Conservation (phyloP, 2,888 invertebrate species). For the Caenorhabditis zanzibari region DNA sequence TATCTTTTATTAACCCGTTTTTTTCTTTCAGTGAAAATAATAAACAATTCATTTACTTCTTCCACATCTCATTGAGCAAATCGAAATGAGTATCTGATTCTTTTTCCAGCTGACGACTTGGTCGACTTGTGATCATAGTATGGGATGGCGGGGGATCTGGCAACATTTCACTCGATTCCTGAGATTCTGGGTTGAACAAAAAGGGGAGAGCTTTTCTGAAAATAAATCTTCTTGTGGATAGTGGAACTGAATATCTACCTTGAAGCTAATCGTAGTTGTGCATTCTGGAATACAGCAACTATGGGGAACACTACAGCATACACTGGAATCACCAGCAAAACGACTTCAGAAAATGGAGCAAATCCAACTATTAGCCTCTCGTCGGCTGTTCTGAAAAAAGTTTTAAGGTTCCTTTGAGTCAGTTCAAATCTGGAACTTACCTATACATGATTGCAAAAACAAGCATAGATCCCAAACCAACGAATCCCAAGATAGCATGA, state of each 20-base stretch:
- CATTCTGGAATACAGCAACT: constrained; percentile 70
- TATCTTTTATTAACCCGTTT: constrained; percentile 24
- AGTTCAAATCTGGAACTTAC: constrained; percentile 11
- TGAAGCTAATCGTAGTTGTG: constrained; percentile 66
- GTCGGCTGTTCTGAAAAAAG: constrained; percentile 58
- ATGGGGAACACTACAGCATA: constrained; percentile 71
- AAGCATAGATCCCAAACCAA: constrained; percentile 71
- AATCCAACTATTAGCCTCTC: constrained; percentile 64
- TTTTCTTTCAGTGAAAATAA: background rate
- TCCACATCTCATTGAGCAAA: constrained; percentile 75
- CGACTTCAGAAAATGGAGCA: constrained; percentile 75
- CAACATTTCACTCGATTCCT: constrained; percentile 47
- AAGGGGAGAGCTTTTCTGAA: constrained; percentile 68
- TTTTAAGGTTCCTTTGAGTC: background rate
- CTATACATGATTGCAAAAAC: constrained; percentile 65
- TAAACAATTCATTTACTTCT: constrained; percentile 53
- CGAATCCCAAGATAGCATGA: constrained; percentile 68
- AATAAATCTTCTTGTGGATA: background rate
- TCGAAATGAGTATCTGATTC: constrained; percentile 74
- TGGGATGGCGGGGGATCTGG: constrained; percentile 44
- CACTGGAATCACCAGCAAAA: constrained; percentile 72
- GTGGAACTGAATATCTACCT: constrained; percentile 36
- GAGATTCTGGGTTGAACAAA: constrained; percentile 64
- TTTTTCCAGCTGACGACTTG: constrained; percentile 66
- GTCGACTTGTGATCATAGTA: constrained; percentile 49